Evolutionary conservation across 2,113 vertebrate genomes (phyloP), one percentile per base, ranked within the genome.

Genomic region (Zootoca vivipara): DNA sequence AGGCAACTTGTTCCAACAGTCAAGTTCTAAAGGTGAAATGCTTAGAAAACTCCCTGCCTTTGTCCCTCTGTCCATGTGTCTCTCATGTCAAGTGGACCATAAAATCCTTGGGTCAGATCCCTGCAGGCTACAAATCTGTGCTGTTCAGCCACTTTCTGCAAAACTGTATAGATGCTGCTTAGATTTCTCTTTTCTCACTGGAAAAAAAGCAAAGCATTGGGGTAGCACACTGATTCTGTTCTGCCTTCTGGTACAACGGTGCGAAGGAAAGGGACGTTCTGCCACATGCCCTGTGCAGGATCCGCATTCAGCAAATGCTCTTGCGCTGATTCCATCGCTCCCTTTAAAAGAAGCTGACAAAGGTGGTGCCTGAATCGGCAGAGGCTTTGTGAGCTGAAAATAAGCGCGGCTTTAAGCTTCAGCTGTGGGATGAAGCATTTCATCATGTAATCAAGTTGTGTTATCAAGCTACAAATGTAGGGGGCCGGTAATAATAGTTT

Each of bases 311-410:
- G 2, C 5, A 92, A 80, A n/a, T 65, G 74, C 18, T 13, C 7
- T 1, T 2, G 58, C 56, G 58, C 64, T 70, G 88, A 26, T 40
- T 38, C 82, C 81, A 30, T 70, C 24, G 38, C 65, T n/a, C 35
- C 42, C 74, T 33, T 26, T 38, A 69, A 42, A 70, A 73, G 52
- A 90, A 84, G 30, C 35, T 35, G 70, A 72, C 40, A 8, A 83
- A 83, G 35, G 62, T 87, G 26, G 38, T 74, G 2, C 64, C 52
- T 58, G 42, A 87, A 85, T 79, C 79, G 35, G 82, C 52, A 82
- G 22, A 85, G 40, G 77, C n/a, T 92, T 90, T 30, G 40, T 26
- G 30, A 82, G 22, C 33, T 85, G 70, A 90, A 90, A 79, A 91
- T n/a, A 38, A 78, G 6, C 35, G 4, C 15, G 52, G 75, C 81